Evolutionary conservation across 30 jellyfish, hydroid and myxozoan genomes (phyloP), one percentile per base, ranked within the genome.

Genomic region (Haliclystus octoradiatus): DNA sequence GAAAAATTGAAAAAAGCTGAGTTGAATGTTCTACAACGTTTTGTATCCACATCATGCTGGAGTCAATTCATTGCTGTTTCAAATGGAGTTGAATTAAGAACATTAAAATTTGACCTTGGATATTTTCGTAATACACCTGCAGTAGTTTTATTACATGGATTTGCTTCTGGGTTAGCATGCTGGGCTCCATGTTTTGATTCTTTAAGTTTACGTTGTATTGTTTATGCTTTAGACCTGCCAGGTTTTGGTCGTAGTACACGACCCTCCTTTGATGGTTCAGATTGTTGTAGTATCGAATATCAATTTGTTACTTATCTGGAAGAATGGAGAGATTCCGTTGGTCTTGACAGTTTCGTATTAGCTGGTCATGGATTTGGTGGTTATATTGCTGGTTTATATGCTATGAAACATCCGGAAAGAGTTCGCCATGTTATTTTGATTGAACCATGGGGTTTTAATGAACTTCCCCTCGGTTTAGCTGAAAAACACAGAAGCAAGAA

Each of bases 351-450:
- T 2, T 68, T 89, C 22, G 68, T 81, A 2, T 28, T 89, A 5
- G 93, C 72, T 2, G 98, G 98, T 22, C 98, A 89, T 69, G 93
- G 98, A 28, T 89, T 89, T 64, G 93, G 98, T n/a, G 98, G 98
- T 46, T 89, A 81, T 53, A 65, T 89, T 52, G 89, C 95, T 26
- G 35, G 92, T 24, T 49, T 80, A 3, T 89, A 89, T 67, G 78
- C 98, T 15, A 63, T 82, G 28, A 66, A 69, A 68, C 75, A 81
- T 69, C 98, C 98, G 1, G 93, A 81, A 4, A 24, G 87, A 28
- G 91, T 82, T 33, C 32, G 51, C 14, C 98, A 89, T 72, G 68
- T 89, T 24, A 65, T 89, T 3, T 49, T 89, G 2, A 92, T 72
- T 0, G 98, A 89, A 57, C 98, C 98, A 1, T 89, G 98, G 98